Evolutionary conservation across 2,797 vertebrate genomes (phyloP), one percentile per base, ranked within the genome.

Genomic region (Enoplosus armatus): DNA sequence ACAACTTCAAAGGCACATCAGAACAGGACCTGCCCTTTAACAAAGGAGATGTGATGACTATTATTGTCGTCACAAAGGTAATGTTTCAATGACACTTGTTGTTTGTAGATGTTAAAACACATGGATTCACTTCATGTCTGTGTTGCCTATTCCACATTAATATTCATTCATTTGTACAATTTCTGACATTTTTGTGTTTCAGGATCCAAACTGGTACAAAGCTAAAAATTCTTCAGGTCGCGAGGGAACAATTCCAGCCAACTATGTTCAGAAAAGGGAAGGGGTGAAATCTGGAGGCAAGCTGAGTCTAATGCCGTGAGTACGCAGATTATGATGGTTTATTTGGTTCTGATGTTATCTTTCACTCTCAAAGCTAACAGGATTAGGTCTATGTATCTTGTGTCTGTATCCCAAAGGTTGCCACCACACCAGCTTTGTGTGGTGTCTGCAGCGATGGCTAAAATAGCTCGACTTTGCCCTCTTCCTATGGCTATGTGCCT

Each of bases 161-260:
- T 45, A 29, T 64, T 60, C 54, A 22, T 75, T 77, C 0, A 22
- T 26, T 37, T 26, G 12, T 1, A 26, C 15, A 2, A 22, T 51
- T 45, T 39, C 41, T 84, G 47, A 61, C 31, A 26, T 83, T 50
- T n/a, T 82, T 85, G 12, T 75, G 18, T 89, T 77, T 1, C 87
- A 99, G 98, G 98, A 99, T 86, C 97, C 97, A 86, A 99, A 99
- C 82, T 99, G 98, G 98, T 99, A 99, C 96, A 97, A 97, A 94
- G 98, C 98, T 11, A 98, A 97, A 93, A 99, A 99, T 87, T 93
- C 95, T 63, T 93, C 95, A 58, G 98, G 98, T 67, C 95, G 88
- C 8, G 97, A 98, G 84, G 98, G 98, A 67, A 98, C 97, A 74
- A 99, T 99, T 75, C 98, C 98, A 0, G 97, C 97, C 47, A 99